These are phyloP conservation scores for Alviniconcha marisindica DNA, from an alignment of 1,140 invertebrate genomes.

Conservation along the genomic window DNA sequence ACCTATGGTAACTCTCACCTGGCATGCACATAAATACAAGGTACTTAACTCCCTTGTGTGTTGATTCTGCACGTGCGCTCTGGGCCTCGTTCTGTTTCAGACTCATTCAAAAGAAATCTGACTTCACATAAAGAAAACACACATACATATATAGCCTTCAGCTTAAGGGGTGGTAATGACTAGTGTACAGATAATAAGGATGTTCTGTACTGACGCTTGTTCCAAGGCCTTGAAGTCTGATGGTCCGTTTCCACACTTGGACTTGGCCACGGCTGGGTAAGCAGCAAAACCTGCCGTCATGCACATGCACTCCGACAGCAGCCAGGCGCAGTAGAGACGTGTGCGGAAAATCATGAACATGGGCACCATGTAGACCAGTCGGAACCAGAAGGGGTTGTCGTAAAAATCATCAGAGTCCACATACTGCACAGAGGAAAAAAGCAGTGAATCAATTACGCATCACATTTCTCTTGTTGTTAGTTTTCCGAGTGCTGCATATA, in stretches of 20 bases:
- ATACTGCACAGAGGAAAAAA: conserved; percentile 62
- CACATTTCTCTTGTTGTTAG: not conserved
- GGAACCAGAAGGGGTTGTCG: conserved; percentile 80
- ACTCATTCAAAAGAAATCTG: no score
- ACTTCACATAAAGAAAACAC: no score
- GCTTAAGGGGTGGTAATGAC: no score
- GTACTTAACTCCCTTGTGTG: no score
- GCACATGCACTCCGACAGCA: conserved; percentile 93
- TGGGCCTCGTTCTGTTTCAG: no score
- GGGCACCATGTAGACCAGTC: conserved; percentile 90
- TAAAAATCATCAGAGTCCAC: conserved; percentile 73
- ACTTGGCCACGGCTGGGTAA: conserved; percentile 85
- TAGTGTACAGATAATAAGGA: no score
- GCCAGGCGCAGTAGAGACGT: conserved; percentile 92
- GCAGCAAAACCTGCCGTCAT: conserved; percentile 92
- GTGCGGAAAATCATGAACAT: conserved; percentile 92
- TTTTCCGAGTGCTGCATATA: not conserved
- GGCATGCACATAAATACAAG: no score
- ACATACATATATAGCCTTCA: no score
- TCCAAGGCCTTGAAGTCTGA: conserved; percentile 78
- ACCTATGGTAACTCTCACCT: no score
- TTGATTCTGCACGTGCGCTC: no score
- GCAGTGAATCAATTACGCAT: not conserved
- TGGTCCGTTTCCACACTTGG: conserved; percentile 89
- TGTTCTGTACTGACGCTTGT: conserved; percentile 64